Evolutionary conservation across 2,888 invertebrate species (phyloP).

Genomic region (Fragum whitleyi): DNA sequence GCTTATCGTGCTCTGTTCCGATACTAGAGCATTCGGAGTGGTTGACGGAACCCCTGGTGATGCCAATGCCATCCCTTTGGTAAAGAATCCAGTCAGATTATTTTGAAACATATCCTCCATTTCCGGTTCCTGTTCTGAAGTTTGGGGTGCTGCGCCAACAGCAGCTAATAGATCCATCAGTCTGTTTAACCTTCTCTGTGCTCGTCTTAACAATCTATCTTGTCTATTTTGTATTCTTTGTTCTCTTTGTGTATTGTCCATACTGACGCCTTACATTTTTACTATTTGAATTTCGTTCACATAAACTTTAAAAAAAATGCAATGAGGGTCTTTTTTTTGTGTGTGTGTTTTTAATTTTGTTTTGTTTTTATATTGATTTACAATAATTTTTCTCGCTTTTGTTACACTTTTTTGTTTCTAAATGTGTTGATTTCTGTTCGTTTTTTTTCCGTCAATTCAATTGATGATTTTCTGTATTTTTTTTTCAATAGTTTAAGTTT

Average conservation of each 20-base stretch:
- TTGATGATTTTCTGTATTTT: no score
- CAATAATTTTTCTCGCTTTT: no score
- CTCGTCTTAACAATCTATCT: slow-evolving; percentile 2
- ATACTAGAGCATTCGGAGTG: neutral
- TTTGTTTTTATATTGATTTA: no score
- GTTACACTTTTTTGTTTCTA: no score
- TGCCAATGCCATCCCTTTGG: neutral
- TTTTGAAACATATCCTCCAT: slow-evolving; percentile 3
- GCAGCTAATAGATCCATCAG: slow-evolving; percentile 6
- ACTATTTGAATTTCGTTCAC: no score
- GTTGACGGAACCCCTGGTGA: neutral
- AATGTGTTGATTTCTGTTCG: no score
- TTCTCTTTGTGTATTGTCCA: slow-evolving; percentile 4
- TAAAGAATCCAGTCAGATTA: slow-evolving; percentile 8
- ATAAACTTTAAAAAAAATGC: no score
- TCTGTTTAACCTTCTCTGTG: slow-evolving; percentile 19
- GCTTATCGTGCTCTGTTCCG: neutral
- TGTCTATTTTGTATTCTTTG: slow-evolving; percentile 1
- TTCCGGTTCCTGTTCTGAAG: slow-evolving; percentile 16
- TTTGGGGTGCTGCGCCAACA: neutral
- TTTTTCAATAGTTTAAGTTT: no score
- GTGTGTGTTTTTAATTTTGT: no score
- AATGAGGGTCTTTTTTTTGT: no score
- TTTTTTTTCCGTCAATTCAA: no score
- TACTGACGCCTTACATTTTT: neutral